Conservation (phyloP, 2,113 vertebrate species). For the Alectura lathami region DNA sequence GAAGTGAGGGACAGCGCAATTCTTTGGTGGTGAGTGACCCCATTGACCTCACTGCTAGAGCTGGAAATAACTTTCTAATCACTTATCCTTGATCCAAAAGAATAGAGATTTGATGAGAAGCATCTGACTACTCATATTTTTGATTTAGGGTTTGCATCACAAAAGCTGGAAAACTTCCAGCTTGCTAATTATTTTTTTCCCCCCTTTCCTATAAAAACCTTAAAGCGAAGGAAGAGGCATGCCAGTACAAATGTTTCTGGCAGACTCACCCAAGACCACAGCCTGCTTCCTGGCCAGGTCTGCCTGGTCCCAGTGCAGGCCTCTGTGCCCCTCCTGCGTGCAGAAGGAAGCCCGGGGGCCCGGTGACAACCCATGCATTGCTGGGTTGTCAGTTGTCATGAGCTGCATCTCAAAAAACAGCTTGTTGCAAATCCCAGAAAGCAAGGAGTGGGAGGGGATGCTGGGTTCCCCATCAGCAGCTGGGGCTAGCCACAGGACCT, state of each 20-base stretch:
- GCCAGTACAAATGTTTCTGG: neutral
- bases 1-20: neutral
- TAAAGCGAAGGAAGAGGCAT: neutral
- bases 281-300: neutral
- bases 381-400: fast-evolving
- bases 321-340: fast-evolving
- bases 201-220: neutral
- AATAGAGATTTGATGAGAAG: constrained; percentile 35
- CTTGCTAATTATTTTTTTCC: neutral
- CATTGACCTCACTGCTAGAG: constrained; percentile 15
- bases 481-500: neutral
- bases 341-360: fast-evolving
- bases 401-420: neutral
- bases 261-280: neutral
- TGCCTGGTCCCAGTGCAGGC: neutral
- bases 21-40: neutral
- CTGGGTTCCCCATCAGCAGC: neutral
- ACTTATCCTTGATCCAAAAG: constrained; percentile 41
- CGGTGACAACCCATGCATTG: fast-evolving
- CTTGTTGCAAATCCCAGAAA: neutral
- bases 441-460: neutral
- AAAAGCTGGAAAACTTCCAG: constrained; percentile 39
- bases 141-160: constrained; percentile 17
- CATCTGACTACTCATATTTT: neutral
- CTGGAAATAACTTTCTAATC: constrained; percentile 55